Evolutionary conservation across 2,888 invertebrate genomes (phyloP).

Genomic region (Ephialtes manifestator): DNA sequence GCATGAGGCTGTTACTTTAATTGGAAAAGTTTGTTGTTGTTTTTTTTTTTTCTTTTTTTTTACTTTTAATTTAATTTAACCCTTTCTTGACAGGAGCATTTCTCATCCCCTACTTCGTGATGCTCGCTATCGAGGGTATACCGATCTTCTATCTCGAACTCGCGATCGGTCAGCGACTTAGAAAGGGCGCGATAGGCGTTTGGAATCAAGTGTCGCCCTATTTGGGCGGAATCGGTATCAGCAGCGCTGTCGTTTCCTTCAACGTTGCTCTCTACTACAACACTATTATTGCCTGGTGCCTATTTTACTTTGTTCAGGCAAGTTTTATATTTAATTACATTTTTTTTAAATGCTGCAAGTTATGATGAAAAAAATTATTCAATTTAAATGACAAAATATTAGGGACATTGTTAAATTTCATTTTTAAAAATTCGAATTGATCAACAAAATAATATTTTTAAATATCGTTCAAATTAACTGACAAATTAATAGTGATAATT

Average conservation of each 20-base stretch:
- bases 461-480: no score
- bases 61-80: not conserved
- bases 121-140: slow-evolving; percentile 97
- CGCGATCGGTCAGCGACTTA: slow-evolving; percentile 96
- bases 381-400: no score
- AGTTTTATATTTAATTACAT: slow-evolving; percentile 55
- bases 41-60: slow-evolving; percentile 8
- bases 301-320: slow-evolving; percentile 96
- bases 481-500: no score
- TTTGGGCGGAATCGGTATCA: slow-evolving; percentile 95
- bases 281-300: slow-evolving; percentile 99
- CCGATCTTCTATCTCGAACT: slow-evolving; percentile 98
- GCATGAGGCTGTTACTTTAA: slow-evolving; percentile 3
- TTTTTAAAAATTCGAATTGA: no score
- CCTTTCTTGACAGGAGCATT: slow-evolving; percentile 91
- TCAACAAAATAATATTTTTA: no score
- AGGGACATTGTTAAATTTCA: no score
- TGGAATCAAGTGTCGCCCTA: slow-evolving; percentile 98
- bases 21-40: not conserved
- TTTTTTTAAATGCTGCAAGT: not conserved
- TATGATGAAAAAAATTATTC: no score
- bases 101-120: slow-evolving; percentile 97
- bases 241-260: slow-evolving; percentile 98
- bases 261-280: slow-evolving; percentile 99
- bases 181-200: slow-evolving; percentile 97